phyloP scores from a whole-genome alignment of 1,140 invertebrate genomes.

The Cryptotermes secundus region DNA sequence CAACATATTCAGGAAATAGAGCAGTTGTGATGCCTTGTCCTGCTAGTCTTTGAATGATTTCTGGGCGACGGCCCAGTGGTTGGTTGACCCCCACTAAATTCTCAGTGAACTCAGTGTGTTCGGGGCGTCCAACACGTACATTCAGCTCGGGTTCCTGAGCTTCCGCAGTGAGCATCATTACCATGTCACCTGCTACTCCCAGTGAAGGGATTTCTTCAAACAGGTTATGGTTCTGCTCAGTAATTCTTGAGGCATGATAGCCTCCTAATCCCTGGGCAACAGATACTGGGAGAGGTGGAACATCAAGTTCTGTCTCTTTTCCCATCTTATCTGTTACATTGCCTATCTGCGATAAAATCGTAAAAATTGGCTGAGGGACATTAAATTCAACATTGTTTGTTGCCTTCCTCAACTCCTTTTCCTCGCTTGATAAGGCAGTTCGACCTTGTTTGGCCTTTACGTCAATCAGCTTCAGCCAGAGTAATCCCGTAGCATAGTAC shows the following conservation, averaged over 20 bases:
- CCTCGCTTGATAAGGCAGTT: constrained; percentile 33
- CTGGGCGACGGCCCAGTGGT: constrained; percentile 37
- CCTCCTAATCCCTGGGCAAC: constrained; percentile 39
- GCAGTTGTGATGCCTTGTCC: constrained; percentile 37
- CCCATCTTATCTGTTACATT: constrained; percentile 38
- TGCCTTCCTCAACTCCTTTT: constrained; percentile 38
- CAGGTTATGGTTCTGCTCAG: constrained; percentile 39
- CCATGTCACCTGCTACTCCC: constrained; percentile 42
- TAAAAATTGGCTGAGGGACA: constrained; percentile 39
- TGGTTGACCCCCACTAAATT: constrained; percentile 36
- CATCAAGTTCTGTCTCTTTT: constrained; percentile 37
- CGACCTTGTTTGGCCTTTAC: constrained; percentile 37
- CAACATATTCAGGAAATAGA: constrained; percentile 36
- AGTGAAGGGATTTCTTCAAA: constrained; percentile 42
- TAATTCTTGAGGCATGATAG: constrained; percentile 39
- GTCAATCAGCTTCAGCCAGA: constrained; percentile 28
- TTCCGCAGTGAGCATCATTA: constrained; percentile 30
- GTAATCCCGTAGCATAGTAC: constrained; percentile 14
- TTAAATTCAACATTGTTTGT: constrained; percentile 37
- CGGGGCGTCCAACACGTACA: constrained; percentile 38
- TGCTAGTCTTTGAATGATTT: constrained; percentile 37
- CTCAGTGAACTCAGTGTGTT: constrained; percentile 29
- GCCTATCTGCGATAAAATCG: constrained; percentile 38
- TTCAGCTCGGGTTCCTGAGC: constrained; percentile 37
- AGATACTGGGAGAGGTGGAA: constrained; percentile 37